A percentile compares a stretch with the other conserved stretches of the same genome.
phyloP scores from a whole-genome alignment of 2,113 vertebrate genomes.

The Anoura caudifer region DNA sequence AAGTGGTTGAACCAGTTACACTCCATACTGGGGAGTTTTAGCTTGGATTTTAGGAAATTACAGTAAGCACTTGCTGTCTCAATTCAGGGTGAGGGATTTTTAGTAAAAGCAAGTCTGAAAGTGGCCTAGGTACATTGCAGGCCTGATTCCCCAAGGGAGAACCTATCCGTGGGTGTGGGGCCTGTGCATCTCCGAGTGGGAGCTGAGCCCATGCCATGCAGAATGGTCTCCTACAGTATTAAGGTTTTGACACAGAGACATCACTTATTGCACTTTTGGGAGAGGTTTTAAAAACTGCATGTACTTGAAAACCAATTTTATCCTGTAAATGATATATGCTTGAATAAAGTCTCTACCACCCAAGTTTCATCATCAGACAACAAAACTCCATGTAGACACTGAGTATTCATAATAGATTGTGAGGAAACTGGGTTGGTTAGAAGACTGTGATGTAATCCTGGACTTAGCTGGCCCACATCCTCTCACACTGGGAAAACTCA shows the following conservation, averaged over 20 bases:
- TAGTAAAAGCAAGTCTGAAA: too few relatives aligned
- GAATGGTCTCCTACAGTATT: too few relatives aligned
- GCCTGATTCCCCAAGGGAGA: too few relatives aligned
- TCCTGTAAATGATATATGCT: constrained; percentile 58
- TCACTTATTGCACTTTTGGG: constrained; percentile 40
- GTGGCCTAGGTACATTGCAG: too few relatives aligned
- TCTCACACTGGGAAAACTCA: background rate
- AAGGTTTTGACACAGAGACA: constrained; percentile 44
- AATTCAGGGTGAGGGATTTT: too few relatives aligned
- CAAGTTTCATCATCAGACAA: constrained; percentile 66
- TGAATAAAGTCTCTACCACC: constrained; percentile 64
- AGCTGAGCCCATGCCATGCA: too few relatives aligned
- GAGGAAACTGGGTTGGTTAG: constrained; percentile 49
- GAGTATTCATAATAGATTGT: background rate
- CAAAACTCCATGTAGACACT: constrained; percentile 47
- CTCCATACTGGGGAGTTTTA: too few relatives aligned
- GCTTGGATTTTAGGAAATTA: too few relatives aligned
- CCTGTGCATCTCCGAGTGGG: too few relatives aligned
- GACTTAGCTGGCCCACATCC: background rate
- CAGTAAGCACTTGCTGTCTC: too few relatives aligned
- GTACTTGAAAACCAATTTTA: constrained; percentile 51
- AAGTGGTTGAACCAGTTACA: too few relatives aligned
- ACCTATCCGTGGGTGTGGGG: too few relatives aligned
- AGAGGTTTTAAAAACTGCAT: constrained; percentile 33
- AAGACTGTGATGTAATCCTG: constrained; percentile 65